Percentiles rank a stretch among this genome's conserved stretches.
Evolutionary conservation across 2,888 invertebrate species (phyloP).

Genomic region (Labia minor): DNA sequence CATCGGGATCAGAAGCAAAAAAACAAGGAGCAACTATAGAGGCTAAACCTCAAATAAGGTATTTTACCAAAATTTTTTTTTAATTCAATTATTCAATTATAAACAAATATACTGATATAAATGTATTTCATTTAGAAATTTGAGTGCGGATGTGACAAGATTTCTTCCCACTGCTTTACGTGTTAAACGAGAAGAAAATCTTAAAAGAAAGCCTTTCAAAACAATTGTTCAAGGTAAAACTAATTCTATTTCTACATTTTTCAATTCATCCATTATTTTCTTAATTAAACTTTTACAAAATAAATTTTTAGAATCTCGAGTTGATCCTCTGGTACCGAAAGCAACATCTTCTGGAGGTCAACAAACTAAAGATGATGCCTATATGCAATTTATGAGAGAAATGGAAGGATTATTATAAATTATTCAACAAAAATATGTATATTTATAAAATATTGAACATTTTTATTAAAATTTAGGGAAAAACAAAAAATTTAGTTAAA

Average conservation of each 20-base stretch:
- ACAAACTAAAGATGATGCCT: conserved; percentile 91
- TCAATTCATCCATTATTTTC: neutral
- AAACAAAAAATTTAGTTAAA: no score
- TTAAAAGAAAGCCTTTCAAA: conserved; percentile 43
- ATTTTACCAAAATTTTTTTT: no score
- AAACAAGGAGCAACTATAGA: conserved; percentile 63
- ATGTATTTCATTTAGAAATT: conserved; percentile 46
- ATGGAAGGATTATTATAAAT: conserved; percentile 86
- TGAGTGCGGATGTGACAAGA: conserved; percentile 87
- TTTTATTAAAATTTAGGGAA: no score
- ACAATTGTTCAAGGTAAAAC: conserved; percentile 24
- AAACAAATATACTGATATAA: no score
- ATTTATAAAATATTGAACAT: no score
- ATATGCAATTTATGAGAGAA: conserved; percentile 97
- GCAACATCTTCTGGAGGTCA: conserved; percentile 38
- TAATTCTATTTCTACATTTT: neutral
- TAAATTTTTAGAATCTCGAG: conserved; percentile 23
- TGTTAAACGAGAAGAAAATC: conserved; percentile 76
- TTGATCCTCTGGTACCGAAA: conserved; percentile 24
- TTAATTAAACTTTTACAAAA: no score
- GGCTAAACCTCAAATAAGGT: conserved; percentile 87
- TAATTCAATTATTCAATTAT: neutral
- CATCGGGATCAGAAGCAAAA: conserved; percentile 39
- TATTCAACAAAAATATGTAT: no score
- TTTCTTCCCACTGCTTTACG: conserved; percentile 89